These are phyloP conservation scores for Cremastobaeus sp. DNA, from an alignment of 2,888 invertebrate species.

Conservation along the genomic window DNA sequence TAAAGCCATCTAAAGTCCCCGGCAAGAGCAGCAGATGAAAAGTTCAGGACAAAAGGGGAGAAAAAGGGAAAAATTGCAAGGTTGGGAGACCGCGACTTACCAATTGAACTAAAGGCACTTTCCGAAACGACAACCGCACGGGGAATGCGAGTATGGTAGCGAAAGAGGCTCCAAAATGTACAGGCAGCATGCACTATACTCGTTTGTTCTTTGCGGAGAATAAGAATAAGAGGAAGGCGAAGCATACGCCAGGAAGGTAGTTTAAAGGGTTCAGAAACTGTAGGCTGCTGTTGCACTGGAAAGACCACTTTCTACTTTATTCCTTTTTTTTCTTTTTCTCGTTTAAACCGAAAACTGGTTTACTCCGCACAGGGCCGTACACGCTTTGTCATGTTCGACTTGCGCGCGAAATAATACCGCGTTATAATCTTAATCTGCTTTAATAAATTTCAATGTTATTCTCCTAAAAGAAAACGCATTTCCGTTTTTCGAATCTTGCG, in stretches of 20 bases:
- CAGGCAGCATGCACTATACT: constrained; percentile 62
- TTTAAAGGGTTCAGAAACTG: constrained; percentile 69
- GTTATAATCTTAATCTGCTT: constrained; percentile 32
- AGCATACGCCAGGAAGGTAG: constrained; percentile 64
- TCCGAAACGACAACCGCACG: constrained; percentile 79
- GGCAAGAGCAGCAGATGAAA: too few relatives aligned
- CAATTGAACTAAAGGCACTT: constrained; percentile 76
- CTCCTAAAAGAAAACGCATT: not conserved
- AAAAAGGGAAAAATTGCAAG: constrained; percentile 6
- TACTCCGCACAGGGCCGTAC: constrained; percentile 58
- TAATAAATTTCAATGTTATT: constrained; percentile 13
- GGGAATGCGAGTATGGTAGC: constrained; percentile 76
- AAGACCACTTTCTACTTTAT: constrained; percentile 77
- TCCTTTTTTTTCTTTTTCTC: constrained; percentile 64
- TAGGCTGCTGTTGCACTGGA: constrained; percentile 74
- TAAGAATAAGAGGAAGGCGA: constrained; percentile 68
- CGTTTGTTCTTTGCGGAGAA: constrained; percentile 66
- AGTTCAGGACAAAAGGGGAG: too few relatives aligned
- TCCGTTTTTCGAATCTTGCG: not conserved
- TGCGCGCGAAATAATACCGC: constrained; percentile 31
- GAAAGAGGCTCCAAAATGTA: constrained; percentile 70
- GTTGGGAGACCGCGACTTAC: constrained; percentile 68
- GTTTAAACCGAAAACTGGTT: constrained; percentile 55
- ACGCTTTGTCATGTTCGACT: constrained; percentile 20
- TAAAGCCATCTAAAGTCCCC: too few relatives aligned